Base-by-base conservation (phyloP, 1,140 invertebrate species). In the Drosophila bocki region DNA sequence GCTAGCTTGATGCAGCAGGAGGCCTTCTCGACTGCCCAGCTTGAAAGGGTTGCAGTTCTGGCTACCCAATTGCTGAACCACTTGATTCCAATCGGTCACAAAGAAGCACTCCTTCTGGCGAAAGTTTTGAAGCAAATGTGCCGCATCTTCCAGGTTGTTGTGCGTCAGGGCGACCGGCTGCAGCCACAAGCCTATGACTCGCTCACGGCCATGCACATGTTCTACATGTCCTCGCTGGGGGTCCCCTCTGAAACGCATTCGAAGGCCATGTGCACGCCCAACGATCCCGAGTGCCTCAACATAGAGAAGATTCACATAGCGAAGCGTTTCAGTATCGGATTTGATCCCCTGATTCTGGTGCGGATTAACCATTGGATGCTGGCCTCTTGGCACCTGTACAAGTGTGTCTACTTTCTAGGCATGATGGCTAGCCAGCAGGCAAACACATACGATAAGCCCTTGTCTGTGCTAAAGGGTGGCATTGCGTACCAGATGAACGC, bases 401-500 rank as follows among this genome's bases (percentile, higher is more conserved):
- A 35, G 13, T 71, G 65, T 17, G 7, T 71, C 6, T 72, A 35
- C 33, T 71, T 44, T 3, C 44, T 78, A 11, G 76, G 75, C 13
- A 8, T 64, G 3, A 1, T 78, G 22, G 75, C 65, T 26, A 71
- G 53, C 15, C 15, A 15, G 0, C 47, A 67, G 1, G 37, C 71
- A 0, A 19, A 59, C 39, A 22, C 67, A 1, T 39, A 64, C 8
- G 54, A 78, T 12, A 42, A 64, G 7, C n/a, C 37, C 2, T 6
- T 57, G 26, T 15, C 29, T 0, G 2, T 44, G 12, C 6, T 8
- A 3, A 11, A 9, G 13, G 22, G 26, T 4, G 75, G 59, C 15
- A 59, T 71, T 35, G 37, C 67, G 22, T 78, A 78, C 35, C 75
- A 78, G 53, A 15, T 76, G 3, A 65, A 75, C 11, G 35, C 45